A percentile compares a stretch with the other conserved stretches of the same genome.
Conservation (phyloP, 2,888 invertebrate species). For the Acanthoscelides obtectus region DNA sequence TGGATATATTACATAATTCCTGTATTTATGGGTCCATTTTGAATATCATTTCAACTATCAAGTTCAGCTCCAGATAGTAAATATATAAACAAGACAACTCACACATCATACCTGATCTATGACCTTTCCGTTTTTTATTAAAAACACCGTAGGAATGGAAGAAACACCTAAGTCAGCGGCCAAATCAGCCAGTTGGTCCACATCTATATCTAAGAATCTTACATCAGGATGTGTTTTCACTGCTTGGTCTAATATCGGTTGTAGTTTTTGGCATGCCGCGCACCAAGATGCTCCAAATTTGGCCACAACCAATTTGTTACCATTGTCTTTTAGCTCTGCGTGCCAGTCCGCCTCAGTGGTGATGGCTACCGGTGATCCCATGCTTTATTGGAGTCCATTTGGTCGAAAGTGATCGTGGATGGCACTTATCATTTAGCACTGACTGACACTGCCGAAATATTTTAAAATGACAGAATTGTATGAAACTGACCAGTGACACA, state of each 20-base stretch:
- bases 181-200: background rate
- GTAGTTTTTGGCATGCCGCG: background rate
- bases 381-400: background rate
- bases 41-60: too few relatives aligned
- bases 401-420: too few relatives aligned
- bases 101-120: background rate
- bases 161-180: background rate
- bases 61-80: too few relatives aligned
- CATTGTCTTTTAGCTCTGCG: background rate
- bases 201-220: background rate
- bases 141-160: background rate
- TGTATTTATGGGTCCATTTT: too few relatives aligned
- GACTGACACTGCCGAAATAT: too few relatives aligned
- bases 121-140: background rate
- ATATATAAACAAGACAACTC: too few relatives aligned
- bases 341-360: background rate
- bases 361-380: background rate
- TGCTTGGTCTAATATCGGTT: background rate
- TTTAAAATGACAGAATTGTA: too few relatives aligned
- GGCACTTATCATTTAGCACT: too few relatives aligned
- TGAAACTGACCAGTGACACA: too few relatives aligned
- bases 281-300: background rate
- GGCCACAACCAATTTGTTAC: background rate
- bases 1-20: too few relatives aligned
- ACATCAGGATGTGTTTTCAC: background rate